These are phyloP conservation scores for Trachelus iudaicus DNA, from an alignment of 2,888 invertebrate genomes.

Conservation along the genomic window DNA sequence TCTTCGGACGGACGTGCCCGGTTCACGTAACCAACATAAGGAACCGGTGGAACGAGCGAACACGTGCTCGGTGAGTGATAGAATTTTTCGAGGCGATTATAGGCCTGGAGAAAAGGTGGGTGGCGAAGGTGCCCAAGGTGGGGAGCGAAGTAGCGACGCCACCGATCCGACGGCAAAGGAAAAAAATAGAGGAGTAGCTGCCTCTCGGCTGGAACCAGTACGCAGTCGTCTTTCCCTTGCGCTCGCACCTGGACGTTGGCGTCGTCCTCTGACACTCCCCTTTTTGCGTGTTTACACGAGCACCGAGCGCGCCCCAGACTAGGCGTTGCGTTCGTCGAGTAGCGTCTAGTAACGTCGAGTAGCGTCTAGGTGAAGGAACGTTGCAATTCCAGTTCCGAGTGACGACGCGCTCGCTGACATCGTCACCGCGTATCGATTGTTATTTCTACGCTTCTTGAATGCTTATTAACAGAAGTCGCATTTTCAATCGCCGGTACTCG, in stretches of 20 bases:
- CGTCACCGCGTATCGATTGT: background rate
- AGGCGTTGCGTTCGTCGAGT: background rate
- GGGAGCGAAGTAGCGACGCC: background rate
- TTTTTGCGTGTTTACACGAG: background rate
- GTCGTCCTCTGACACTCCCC: background rate
- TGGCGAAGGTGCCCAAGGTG: slow-evolving; percentile 26
- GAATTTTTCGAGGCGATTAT: slow-evolving; percentile 32
- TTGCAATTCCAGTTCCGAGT: background rate
- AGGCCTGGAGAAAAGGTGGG: slow-evolving; percentile 26
- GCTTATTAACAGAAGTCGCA: background rate
- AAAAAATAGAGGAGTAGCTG: background rate
- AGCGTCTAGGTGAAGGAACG: slow-evolving; percentile 8
- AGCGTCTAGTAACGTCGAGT: too few relatives aligned
- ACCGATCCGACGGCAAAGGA: background rate
- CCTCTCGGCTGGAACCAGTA: background rate
- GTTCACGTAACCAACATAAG: background rate
- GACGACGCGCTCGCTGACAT: background rate
- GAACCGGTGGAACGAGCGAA: slow-evolving; percentile 25
- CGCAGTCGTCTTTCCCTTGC: background rate
- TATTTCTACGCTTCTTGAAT: background rate
- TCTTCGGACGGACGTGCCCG: background rate
- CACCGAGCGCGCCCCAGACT: background rate
- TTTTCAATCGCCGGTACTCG: background rate
- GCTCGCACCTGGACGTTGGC: background rate
- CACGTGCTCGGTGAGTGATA: slow-evolving; percentile 58